Evolutionary conservation across 2,113 vertebrate genomes (phyloP).

Genomic region (Ahaetulla prasina): DNA sequence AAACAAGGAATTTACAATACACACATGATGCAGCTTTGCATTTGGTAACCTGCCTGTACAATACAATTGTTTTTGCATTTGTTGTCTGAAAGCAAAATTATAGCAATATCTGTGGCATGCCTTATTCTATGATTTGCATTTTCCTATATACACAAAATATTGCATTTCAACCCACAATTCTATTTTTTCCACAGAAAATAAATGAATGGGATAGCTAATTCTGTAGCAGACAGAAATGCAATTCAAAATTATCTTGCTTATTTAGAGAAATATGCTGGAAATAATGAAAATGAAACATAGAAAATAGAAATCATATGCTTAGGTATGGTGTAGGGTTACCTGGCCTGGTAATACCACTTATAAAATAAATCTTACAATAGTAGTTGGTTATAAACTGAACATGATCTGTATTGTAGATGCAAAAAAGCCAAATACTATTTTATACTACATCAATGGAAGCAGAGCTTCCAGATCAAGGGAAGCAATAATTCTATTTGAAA

Average conservation of each 20-base stretch:
- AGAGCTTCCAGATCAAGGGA: not conserved
- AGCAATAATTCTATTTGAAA: not conserved
- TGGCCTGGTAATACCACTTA: not conserved
- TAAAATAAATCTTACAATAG: not conserved
- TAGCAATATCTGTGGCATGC: not conserved
- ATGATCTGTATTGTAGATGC: not conserved
- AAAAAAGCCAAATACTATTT: not conserved
- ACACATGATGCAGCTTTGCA: not conserved
- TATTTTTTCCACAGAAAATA: not conserved
- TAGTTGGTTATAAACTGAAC: not conserved
- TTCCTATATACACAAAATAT: not conserved
- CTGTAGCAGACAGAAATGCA: not conserved
- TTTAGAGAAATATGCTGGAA: not conserved
- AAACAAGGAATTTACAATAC: not conserved
- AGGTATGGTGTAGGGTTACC: not conserved
- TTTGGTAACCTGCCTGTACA: not conserved
- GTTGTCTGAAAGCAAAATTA: not conserved
- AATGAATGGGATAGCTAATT: not conserved
- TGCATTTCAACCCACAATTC: not conserved
- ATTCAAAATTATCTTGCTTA: not conserved
- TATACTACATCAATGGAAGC: not conserved
- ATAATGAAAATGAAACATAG: not conserved
- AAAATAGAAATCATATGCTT: not conserved
- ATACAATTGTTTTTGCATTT: not conserved
- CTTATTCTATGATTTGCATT: not conserved